Evolutionary conservation across 2,888 invertebrate genomes (phyloP).

Genomic region (Drosophila longiperda): DNA sequence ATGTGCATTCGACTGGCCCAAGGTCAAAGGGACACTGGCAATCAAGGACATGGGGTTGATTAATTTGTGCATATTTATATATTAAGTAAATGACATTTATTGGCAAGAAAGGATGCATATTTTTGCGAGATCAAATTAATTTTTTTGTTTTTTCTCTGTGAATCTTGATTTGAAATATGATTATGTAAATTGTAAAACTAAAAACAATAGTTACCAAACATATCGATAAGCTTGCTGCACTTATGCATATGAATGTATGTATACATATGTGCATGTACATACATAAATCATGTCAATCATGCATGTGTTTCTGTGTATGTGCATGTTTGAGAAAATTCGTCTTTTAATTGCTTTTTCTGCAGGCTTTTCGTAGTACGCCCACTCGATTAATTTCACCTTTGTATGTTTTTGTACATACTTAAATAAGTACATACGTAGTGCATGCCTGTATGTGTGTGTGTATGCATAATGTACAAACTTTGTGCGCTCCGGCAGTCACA

Average conservation of each 20-base stretch:
- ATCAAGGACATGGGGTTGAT: slow-evolving; percentile 35
- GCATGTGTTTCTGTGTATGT: background rate
- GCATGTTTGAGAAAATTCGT: slow-evolving; percentile 19
- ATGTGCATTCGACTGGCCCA: slow-evolving; percentile 44
- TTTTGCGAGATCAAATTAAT: background rate
- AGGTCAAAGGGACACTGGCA: slow-evolving; percentile 53
- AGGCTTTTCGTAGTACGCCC: slow-evolving; percentile 47
- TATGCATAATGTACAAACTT: slow-evolving; percentile 46
- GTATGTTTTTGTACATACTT: slow-evolving; percentile 10
- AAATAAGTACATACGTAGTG: slow-evolving; percentile 3
- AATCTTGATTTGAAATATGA: background rate
- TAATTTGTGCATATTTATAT: background rate
- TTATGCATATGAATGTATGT: slow-evolving; percentile 1
- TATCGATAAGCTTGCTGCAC: slow-evolving; percentile 20
- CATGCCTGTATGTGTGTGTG: slow-evolving; percentile 12
- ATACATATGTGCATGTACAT: too few species aligned
- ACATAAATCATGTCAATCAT: too few species aligned
- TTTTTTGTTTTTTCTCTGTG: background rate
- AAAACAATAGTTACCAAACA: slow-evolving; percentile 8
- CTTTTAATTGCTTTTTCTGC: slow-evolving; percentile 44
- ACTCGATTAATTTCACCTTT: slow-evolving; percentile 54
- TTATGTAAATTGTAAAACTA: slow-evolving; percentile 7
- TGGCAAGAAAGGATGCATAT: background rate
- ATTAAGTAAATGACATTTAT: slow-evolving; percentile 7
- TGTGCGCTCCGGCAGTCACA: slow-evolving; percentile 41